phyloP scores from a whole-genome alignment of 2,113 vertebrate genomes.

The Saccopteryx leptura region DNA sequence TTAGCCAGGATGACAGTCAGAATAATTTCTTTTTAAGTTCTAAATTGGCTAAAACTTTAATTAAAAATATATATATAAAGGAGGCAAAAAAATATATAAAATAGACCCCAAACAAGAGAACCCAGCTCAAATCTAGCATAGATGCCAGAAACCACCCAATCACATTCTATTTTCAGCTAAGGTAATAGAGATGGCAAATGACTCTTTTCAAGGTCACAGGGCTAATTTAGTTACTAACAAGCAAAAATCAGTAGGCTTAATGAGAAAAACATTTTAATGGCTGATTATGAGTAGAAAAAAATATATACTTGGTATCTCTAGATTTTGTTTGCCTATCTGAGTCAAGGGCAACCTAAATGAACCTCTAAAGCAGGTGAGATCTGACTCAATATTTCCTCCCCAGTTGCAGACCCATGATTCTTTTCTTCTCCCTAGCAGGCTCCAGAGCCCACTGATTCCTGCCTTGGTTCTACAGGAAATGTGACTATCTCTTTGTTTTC shows the following conservation, averaged over 20 bases:
- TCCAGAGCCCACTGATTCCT: neutral
- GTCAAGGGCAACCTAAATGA: neutral
- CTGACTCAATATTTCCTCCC: neutral
- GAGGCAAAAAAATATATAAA: neutral
- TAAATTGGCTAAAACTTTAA: slow-evolving; percentile 41
- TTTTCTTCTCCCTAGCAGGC: neutral
- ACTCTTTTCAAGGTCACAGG: neutral
- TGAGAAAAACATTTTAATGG: neutral
- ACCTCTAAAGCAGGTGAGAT: neutral
- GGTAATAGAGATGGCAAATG: neutral
- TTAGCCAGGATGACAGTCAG: neutral
- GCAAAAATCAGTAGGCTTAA: neutral
- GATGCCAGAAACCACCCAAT: neutral
- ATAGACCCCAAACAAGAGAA: neutral
- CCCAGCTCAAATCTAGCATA: slow-evolving; percentile 17
- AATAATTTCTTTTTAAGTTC: slow-evolving; percentile 31
- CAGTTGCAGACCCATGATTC: neutral
- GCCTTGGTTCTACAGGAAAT: neutral
- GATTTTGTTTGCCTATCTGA: neutral
- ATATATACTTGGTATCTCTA: neutral
- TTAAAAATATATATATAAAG: neutral
- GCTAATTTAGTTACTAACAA: neutral
- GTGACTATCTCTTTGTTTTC: neutral
- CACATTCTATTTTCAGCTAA: neutral
- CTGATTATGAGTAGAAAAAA: neutral